These are phyloP conservation scores for Marasmarcha lunaedactyla DNA, from an alignment of 2,888 invertebrate species.

Conservation along the genomic window DNA sequence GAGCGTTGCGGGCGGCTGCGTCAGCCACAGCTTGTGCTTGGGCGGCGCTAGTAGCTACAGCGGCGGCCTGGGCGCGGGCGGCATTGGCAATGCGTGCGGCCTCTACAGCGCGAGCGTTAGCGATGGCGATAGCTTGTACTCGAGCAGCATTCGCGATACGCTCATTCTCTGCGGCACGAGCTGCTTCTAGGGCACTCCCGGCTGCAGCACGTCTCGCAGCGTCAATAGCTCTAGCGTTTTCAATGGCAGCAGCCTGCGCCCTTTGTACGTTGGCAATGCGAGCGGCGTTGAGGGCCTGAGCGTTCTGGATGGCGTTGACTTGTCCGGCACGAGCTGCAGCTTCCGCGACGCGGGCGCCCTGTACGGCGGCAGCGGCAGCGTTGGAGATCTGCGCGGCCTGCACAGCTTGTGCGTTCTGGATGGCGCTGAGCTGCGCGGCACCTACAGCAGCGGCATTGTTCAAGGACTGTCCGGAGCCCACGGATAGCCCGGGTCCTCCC, in stretches of 20 bases:
- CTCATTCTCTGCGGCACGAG: slow-evolving; percentile 40
- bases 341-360: slow-evolving; percentile 51
- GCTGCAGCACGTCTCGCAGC: slow-evolving; percentile 50
- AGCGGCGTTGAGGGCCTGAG: slow-evolving; percentile 51
- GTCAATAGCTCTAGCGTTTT: slow-evolving; percentile 51
- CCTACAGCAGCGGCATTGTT: slow-evolving; percentile 53
- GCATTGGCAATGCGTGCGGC: slow-evolving; percentile 55
- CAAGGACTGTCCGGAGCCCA: slow-evolving; percentile 39
- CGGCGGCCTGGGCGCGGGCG: slow-evolving; percentile 38
- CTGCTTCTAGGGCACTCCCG: slow-evolving; percentile 35
- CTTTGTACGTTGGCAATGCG: slow-evolving; percentile 53
- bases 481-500: slow-evolving; percentile 20
- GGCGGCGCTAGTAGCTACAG: slow-evolving; percentile 40
- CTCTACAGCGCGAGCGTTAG: slow-evolving; percentile 53
- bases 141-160: slow-evolving; percentile 54
- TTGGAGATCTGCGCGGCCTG: slow-evolving; percentile 53
- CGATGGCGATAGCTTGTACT: slow-evolving; percentile 50
- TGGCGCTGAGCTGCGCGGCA: slow-evolving; percentile 55
- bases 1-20: slow-evolving; percentile 41
- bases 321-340: slow-evolving; percentile 52
- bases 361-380: slow-evolving; percentile 55
- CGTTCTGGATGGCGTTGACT: slow-evolving; percentile 51
- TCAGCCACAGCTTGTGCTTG: slow-evolving; percentile 49
- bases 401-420: slow-evolving; percentile 57
- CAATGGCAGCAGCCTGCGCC: slow-evolving; percentile 56